Conservation (phyloP, 23 tunicate genomes). For the Trididemnum nubilum region DNA sequence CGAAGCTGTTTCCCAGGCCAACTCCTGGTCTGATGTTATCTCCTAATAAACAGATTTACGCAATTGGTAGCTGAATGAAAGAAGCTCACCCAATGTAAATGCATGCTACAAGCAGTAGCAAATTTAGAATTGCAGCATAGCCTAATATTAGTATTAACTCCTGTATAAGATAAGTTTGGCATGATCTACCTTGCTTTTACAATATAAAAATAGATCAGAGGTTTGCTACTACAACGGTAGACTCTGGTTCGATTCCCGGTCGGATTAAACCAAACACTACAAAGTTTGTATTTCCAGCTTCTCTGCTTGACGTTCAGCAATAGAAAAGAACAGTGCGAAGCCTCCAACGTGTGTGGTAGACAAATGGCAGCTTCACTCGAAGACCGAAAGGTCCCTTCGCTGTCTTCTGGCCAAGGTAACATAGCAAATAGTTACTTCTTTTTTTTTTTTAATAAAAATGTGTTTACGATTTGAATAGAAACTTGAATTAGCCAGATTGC, state of each 20-base stretch:
- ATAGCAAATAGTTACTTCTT: too few species aligned
- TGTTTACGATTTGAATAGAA: too few species aligned
- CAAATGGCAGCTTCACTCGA: neutral
- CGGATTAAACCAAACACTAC: neutral
- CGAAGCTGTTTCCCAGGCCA: conserved; percentile 43
- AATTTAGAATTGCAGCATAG: neutral
- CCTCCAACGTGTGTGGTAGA: neutral
- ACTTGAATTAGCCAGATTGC: too few species aligned
- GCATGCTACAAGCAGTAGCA: neutral
- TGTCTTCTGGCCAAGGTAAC: too few species aligned
- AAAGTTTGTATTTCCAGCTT: conserved; percentile 2
- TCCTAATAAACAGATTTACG: conserved; percentile 39
- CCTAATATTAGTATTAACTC: too few species aligned
- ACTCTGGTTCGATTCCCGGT: neutral
- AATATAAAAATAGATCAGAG: too few species aligned
- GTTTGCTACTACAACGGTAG: neutral
- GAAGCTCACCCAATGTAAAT: neutral
- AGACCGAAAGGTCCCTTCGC: too few species aligned
- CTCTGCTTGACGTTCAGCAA: neutral
- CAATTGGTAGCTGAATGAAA: neutral
- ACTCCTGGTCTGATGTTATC: conserved; percentile 71
- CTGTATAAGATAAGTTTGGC: neutral
- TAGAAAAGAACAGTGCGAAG: neutral
- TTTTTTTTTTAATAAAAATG: too few species aligned
- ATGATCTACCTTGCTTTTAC: too few species aligned